Evolutionary conservation across 2,797 vertebrate species (phyloP), one percentile per base, ranked within the genome.

Genomic region (Dendrocincla tyrannina): DNA sequence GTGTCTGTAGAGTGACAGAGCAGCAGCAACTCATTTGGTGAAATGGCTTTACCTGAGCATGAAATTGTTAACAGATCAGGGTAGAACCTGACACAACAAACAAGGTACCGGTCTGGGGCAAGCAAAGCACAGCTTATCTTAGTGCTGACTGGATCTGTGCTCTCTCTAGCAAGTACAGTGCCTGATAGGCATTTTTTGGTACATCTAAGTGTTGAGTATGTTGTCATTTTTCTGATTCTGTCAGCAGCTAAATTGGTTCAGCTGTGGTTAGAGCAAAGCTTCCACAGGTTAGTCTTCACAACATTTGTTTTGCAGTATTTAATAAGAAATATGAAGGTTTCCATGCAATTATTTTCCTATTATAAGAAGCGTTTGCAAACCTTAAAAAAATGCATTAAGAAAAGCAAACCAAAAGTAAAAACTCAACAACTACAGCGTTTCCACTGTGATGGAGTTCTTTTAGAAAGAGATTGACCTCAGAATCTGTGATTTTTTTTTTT

Each of bases 211-310:
- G 7, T 88, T 60, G 50, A 53, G 32, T 56, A 17, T 64, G 22
- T 42, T 82, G 47, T 2, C 44, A 23, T 73, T 90, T 93, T 69
- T 76, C 41, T 59, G 39, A 42, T 50, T 88, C 44, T 46, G 0
- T 66, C 49, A 91, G 32, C n/a, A 13, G 22, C 66, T 85, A 59
- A 81, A 84, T 64, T 95, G 55, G 11, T 58, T 95, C 32, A 52
- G 2, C 25, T 75, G 10, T 69, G 28, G 23, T 82, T 85, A 79
- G 24, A 33, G 30, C 28, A 59, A 58, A 82, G 15, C 20, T 30
- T 46, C 44, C 49, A n/a, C 19, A 39, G 20, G 7, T 46, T 88
- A 60, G 13, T 32, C 49, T 87, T 91, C 27, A n/a, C 49, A 49
- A 17, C 5, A 25, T 70, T 73, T 69, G 19, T 87, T 85, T 80